Conservation (phyloP, 1,140 invertebrate species). For the Neuroterus valhalla region DNA sequence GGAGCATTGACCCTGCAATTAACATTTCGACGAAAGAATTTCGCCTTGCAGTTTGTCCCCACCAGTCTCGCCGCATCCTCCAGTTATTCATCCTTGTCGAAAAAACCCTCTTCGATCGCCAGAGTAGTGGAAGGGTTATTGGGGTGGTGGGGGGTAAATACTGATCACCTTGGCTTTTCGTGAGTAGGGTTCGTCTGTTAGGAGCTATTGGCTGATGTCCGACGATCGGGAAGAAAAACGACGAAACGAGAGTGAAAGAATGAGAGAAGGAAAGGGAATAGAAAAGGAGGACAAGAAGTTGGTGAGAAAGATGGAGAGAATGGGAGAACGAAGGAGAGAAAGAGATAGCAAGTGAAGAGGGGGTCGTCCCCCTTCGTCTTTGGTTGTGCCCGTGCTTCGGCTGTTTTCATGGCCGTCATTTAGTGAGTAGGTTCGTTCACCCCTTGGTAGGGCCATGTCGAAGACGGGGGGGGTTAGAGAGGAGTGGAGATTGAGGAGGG, state of each 20-base stretch:
- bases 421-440: constrained; percentile 76
- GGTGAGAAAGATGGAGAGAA: constrained; percentile 12
- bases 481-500: constrained; percentile 40
- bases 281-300: constrained; percentile 36
- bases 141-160: constrained; percentile 7
- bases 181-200: neutral
- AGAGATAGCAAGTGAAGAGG: constrained; percentile 49
- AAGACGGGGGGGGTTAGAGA: constrained; percentile 43
- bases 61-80: neutral
- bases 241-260: constrained; percentile 35
- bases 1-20: constrained; percentile 26
- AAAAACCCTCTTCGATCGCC: neutral
- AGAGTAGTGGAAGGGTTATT: neutral
- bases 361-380: constrained; percentile 43
- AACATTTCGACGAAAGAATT: constrained; percentile 29
- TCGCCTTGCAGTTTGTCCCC: neutral
- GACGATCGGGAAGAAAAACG: constrained; percentile 23
- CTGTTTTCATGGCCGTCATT: constrained; percentile 76
- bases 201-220: neutral
- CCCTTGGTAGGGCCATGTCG: constrained; percentile 65
- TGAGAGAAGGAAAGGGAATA: constrained; percentile 37
- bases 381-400: constrained; percentile 66
- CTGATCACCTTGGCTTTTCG: constrained; percentile 19
- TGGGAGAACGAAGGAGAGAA: constrained; percentile 5
- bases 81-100: neutral